These are phyloP conservation scores for Corythoichthys intestinalis DNA, from an alignment of 2,113 vertebrate genomes.

Conservation along the genomic window DNA sequence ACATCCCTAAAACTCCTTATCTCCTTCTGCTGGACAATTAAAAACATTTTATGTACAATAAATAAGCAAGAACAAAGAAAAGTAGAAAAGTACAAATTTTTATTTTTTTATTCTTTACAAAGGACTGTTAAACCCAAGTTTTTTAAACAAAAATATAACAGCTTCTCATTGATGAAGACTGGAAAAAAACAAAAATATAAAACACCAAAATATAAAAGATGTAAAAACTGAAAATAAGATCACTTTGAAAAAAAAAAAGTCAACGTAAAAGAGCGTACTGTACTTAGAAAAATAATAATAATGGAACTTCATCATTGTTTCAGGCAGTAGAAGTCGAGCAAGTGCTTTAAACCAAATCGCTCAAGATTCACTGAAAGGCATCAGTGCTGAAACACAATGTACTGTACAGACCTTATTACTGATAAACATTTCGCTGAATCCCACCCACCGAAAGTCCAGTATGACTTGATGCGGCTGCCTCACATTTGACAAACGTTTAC, in stretches of 20 bases:
- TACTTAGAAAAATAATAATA: slow-evolving; percentile 24
- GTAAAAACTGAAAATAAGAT: slow-evolving; percentile 39
- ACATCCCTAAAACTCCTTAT: background rate
- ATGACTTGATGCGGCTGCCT: slow-evolving; percentile 7
- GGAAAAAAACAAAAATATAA: slow-evolving; percentile 58
- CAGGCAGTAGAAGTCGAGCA: slow-evolving; percentile 64
- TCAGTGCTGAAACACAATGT: slow-evolving; percentile 49
- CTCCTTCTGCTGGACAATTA: background rate
- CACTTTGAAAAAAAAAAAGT: slow-evolving; percentile 36
- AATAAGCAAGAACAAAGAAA: slow-evolving; percentile 23
- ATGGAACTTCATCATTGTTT: slow-evolving; percentile 44
- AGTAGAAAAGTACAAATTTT: slow-evolving; percentile 98
- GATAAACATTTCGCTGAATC: slow-evolving; percentile 16
- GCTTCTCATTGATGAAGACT: slow-evolving; percentile 86
- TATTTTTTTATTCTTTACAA: slow-evolving; percentile 85
- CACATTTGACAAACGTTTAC: slow-evolving; percentile 13
- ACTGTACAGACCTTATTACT: slow-evolving; percentile 26
- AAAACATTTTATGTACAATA: background rate
- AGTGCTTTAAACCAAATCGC: slow-evolving; percentile 67
- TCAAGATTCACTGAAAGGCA: slow-evolving; percentile 43
- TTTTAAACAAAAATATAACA: slow-evolving; percentile 97
- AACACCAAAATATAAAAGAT: slow-evolving; percentile 45
- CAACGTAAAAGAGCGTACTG: slow-evolving; percentile 48
- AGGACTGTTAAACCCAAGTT: slow-evolving; percentile 79
- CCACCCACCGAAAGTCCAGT: slow-evolving; percentile 1